Percentiles rank a stretch among this genome's conserved stretches.
phyloP scores from a whole-genome alignment of 2,113 vertebrate genomes.

The Cranoglanis bouderius region DNA sequence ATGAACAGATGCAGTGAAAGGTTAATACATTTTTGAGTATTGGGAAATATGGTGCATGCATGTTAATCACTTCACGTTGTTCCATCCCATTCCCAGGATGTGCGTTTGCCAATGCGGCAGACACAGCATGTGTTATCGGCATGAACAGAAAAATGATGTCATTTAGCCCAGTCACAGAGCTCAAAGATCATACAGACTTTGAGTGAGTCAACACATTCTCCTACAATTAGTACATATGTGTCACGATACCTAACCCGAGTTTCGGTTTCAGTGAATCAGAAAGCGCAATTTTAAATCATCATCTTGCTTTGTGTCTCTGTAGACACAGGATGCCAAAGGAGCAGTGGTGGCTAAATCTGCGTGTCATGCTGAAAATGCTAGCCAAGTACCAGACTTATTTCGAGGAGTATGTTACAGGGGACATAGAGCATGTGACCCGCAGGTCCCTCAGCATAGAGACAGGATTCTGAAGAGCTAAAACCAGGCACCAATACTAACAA shows the following conservation, averaged over 20 bases:
- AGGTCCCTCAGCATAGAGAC: constrained; percentile 87
- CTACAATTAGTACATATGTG: too few relatives aligned
- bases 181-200: constrained; percentile 89
- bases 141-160: constrained; percentile 86
- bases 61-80: not conserved
- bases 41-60: not conserved
- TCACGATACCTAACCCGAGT: not conserved
- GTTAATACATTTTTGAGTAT: not conserved
- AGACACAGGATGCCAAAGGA: constrained; percentile 90
- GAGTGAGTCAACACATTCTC: constrained; percentile 77
- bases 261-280: not conserved
- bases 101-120: constrained; percentile 82
- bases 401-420: constrained; percentile 86
- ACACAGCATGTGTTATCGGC: constrained; percentile 87
- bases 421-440: constrained; percentile 87
- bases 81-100: constrained; percentile 70
- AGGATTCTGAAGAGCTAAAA: constrained; percentile 77
- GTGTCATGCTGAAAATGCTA: constrained; percentile 92
- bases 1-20: not conserved
- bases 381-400: constrained; percentile 94
- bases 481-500: not conserved
- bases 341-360: constrained; percentile 92
- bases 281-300: not conserved
- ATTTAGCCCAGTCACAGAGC: constrained; percentile 85
- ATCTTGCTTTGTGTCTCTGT: not conserved